Percentiles rank a stretch among this genome's conserved stretches.
phyloP scores from a whole-genome alignment of 2,113 vertebrate genomes.

The Pelobates fuscus region DNA sequence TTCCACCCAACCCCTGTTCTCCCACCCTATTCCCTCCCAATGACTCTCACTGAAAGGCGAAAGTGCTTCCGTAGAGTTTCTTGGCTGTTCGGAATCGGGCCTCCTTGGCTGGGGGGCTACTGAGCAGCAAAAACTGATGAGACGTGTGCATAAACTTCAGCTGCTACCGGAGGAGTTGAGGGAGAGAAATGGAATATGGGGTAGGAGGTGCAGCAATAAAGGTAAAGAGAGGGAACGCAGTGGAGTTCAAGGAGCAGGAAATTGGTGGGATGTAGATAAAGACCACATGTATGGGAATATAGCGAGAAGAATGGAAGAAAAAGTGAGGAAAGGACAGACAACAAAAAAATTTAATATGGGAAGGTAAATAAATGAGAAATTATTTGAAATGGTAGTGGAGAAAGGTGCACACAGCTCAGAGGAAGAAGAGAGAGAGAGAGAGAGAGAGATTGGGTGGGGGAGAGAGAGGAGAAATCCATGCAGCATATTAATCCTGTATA shows the following conservation, averaged over 20 bases:
- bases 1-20: not conserved
- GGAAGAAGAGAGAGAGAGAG: conserved; percentile 49
- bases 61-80: conserved; percentile 98
- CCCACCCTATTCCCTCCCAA: not conserved
- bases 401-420: conserved; percentile 48
- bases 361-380: not conserved
- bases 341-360: not conserved
- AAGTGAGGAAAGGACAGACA: not conserved
- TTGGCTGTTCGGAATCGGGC: conserved; percentile 97
- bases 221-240: not conserved
- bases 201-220: not conserved
- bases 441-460: too few species aligned
- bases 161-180: conserved; percentile 79
- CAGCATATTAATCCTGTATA: conserved; percentile 30
- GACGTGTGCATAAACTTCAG: conserved; percentile 99
- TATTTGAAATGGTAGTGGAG: not conserved
- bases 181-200: conserved; percentile 22
- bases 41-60: conserved; percentile 93
- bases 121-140: conserved; percentile 98
- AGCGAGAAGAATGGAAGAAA: not conserved
- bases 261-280: not conserved
- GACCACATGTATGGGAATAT: not conserved
- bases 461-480: conserved; percentile 39
- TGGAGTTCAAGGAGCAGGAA: not conserved
- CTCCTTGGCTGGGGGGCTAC: conserved; percentile 97